Evolutionary conservation across 2,113 vertebrate species (phyloP).

Genomic region (Ceuthmochares aereus): DNA sequence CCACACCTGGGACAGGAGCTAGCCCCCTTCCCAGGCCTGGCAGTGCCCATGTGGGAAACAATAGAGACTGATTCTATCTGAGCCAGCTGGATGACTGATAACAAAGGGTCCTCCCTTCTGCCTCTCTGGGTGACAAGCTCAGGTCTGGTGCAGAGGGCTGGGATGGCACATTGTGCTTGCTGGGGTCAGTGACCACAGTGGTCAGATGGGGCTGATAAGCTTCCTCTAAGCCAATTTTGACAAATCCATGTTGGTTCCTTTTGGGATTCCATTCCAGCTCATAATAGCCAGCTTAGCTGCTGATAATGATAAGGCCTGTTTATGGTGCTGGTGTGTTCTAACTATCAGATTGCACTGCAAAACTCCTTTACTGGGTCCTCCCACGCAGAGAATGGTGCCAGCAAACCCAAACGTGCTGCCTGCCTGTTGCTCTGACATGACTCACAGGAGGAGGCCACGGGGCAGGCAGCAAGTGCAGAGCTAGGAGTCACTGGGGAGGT

Average conservation of each 20-base stretch:
- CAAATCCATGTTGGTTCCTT: neutral
- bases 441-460: neutral
- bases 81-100: neutral
- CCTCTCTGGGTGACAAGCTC: neutral
- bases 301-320: constrained; percentile 15
- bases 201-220: neutral
- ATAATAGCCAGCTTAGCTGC: neutral
- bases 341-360: neutral
- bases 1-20: neutral
- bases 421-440: neutral
- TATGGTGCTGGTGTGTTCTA: neutral
- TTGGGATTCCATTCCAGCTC: constrained; percentile 9
- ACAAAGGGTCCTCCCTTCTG: neutral
- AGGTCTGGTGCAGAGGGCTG: rapidly evolving
- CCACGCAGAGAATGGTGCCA: neutral
- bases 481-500: neutral
- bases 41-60: neutral
- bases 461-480: neutral
- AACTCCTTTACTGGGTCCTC: neutral
- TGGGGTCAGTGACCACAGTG: neutral
- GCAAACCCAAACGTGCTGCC: neutral
- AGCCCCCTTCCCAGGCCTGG: neutral
- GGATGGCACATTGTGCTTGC: neutral
- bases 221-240: neutral
- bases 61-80: neutral